phyloP scores from a whole-genome alignment of 2,888 invertebrate genomes.

The Yponomeuta evonymella region DNA sequence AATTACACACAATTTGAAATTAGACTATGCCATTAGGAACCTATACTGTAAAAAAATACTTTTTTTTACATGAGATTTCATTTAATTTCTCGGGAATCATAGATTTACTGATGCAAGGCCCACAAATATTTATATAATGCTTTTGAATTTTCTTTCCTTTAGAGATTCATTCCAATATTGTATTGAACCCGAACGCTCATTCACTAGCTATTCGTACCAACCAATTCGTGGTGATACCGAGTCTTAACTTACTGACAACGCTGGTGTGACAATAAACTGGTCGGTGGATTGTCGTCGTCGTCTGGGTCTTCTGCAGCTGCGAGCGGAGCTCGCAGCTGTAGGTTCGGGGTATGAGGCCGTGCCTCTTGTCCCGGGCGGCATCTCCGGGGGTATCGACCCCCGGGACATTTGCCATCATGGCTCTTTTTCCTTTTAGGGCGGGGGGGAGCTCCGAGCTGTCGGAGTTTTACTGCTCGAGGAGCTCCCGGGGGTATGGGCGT shows the following conservation, averaged over 20 bases:
- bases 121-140: not conserved
- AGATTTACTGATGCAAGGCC: not conserved
- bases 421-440: too few relatives aligned
- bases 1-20: not conserved
- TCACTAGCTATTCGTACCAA: slow-evolving; percentile 31
- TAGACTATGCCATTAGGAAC: not conserved
- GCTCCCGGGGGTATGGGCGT: too few relatives aligned
- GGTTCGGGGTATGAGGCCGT: too few relatives aligned
- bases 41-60: not conserved
- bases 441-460: too few relatives aligned
- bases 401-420: too few relatives aligned
- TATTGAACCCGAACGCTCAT: slow-evolving; percentile 25
- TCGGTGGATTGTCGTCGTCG: slow-evolving; percentile 2
- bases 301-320: too few relatives aligned
- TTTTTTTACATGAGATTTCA: not conserved
- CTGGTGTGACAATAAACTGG: not conserved
- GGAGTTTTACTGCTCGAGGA: too few relatives aligned
- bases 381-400: too few relatives aligned
- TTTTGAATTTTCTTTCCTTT: not conserved
- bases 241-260: not conserved
- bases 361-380: too few relatives aligned
- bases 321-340: too few relatives aligned
- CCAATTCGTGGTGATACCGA: too few relatives aligned
- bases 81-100: not conserved
- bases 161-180: not conserved